These are phyloP conservation scores for Drosophila lacteicornis DNA, from an alignment of 1,140 invertebrate species.

Conservation along the genomic window DNA sequence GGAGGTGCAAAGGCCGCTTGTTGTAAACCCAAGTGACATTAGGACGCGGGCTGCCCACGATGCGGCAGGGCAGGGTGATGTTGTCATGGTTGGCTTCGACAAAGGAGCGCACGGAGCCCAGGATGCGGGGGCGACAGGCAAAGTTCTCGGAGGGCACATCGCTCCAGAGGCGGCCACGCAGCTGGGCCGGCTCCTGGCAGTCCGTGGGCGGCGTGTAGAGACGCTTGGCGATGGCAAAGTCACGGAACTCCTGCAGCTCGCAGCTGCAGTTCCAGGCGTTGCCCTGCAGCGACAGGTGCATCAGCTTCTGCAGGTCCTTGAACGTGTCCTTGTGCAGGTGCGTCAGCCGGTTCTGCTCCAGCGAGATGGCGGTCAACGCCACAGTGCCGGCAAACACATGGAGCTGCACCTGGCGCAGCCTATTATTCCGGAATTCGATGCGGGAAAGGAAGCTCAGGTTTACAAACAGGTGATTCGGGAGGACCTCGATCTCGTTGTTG, in stretches of 20 bases:
- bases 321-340: slow-evolving; percentile 87
- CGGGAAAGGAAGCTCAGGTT: slow-evolving; percentile 90
- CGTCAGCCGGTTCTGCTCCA: slow-evolving; percentile 90
- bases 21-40: slow-evolving; percentile 91
- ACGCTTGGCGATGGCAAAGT: slow-evolving; percentile 90
- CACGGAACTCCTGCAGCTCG: slow-evolving; percentile 90
- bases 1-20: slow-evolving; percentile 85
- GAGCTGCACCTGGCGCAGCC: slow-evolving; percentile 88
- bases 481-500: slow-evolving; percentile 89
- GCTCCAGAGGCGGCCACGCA: slow-evolving; percentile 90
- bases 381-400: slow-evolving; percentile 90
- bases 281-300: slow-evolving; percentile 90
- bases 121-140: slow-evolving; percentile 92
- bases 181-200: slow-evolving; percentile 89
- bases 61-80: slow-evolving; percentile 91
- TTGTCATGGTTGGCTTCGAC: slow-evolving; percentile 88
- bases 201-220: slow-evolving; percentile 89
- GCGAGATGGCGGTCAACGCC: slow-evolving; percentile 88
- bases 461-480: slow-evolving; percentile 91
- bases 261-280: slow-evolving; percentile 97
- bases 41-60: slow-evolving; percentile 91
- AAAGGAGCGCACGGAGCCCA: slow-evolving; percentile 86
- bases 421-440: slow-evolving; percentile 91
- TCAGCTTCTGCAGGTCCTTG: slow-evolving; percentile 87
- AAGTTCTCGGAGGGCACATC: slow-evolving; percentile 90